phyloP scores from a whole-genome alignment of 2,113 vertebrate genomes.

The Camelus bactrianus region DNA sequence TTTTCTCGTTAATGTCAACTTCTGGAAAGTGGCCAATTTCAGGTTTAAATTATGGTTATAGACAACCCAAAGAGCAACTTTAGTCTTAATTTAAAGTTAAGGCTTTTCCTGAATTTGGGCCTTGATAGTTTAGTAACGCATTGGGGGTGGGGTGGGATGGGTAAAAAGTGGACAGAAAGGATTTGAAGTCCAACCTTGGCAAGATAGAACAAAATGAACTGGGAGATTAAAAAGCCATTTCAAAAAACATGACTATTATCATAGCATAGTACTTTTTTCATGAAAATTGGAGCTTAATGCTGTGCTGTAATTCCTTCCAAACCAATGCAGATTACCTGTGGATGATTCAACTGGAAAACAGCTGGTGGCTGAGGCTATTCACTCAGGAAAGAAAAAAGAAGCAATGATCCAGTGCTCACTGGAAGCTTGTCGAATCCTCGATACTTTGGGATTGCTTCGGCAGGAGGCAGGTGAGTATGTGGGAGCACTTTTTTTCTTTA shows the following conservation, averaged over 20 bases:
- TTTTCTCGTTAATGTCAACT: slow-evolving; percentile 26
- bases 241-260: not conserved
- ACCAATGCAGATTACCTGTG: slow-evolving; percentile 92
- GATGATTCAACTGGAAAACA: slow-evolving; percentile 96
- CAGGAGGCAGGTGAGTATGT: slow-evolving; percentile 94
- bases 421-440: slow-evolving; percentile 97
- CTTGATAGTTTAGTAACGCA: not conserved
- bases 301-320: slow-evolving; percentile 64
- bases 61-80: not conserved
- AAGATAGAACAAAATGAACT: slow-evolving; percentile 6
- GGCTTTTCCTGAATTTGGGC: not conserved
- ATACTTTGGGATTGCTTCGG: slow-evolving; percentile 95
- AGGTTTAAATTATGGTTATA: slow-evolving; percentile 49
- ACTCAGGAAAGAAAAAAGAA: slow-evolving; percentile 97
- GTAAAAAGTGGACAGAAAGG: not conserved
- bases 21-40: slow-evolving; percentile 37
- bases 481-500: not conserved
- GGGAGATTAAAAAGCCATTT: slow-evolving; percentile 29
- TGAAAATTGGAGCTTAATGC: slow-evolving; percentile 44
- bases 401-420: slow-evolving; percentile 94
- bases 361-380: slow-evolving; percentile 95
- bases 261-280: not conserved
- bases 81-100: slow-evolving; percentile 49
- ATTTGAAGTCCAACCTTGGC: not conserved
- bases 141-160: not conserved